Evolutionary conservation across 2,888 invertebrate genomes (phyloP).

Genomic region (Siphonodentalium dalli): DNA sequence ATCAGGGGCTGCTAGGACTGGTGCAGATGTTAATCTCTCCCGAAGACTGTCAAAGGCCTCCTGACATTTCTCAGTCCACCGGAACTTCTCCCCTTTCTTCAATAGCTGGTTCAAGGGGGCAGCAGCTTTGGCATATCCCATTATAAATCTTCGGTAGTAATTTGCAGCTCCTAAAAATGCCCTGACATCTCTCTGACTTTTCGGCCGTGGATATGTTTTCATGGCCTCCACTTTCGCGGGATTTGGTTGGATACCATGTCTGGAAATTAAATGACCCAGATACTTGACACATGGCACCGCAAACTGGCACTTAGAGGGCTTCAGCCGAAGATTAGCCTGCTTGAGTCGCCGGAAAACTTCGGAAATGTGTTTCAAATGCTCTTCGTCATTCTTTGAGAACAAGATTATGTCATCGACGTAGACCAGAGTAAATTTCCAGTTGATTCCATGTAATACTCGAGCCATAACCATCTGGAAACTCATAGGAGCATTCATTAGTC

Average conservation of each 20-base stretch:
- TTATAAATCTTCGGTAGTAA: too few relatives aligned
- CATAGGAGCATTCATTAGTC: conserved; percentile 29
- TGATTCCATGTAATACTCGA: conserved; percentile 21
- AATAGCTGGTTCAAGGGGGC: too few relatives aligned
- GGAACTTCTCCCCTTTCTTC: too few relatives aligned
- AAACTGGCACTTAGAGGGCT: conserved; percentile 31
- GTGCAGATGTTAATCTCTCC: too few relatives aligned
- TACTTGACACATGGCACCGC: conserved; percentile 21
- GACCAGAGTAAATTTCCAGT: conserved; percentile 30
- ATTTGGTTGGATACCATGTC: conserved; percentile 22
- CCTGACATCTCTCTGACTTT: conserved; percentile 11
- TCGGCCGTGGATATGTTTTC: conserved; percentile 14
- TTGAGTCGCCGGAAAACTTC: conserved; percentile 24
- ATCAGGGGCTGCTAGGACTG: too few relatives aligned
- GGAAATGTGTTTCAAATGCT: conserved; percentile 26
- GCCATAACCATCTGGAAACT: conserved; percentile 28
- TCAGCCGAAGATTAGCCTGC: conserved; percentile 26
- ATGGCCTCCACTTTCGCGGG: conserved; percentile 16
- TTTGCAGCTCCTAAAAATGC: too few relatives aligned
- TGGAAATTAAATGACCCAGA: conserved; percentile 24
- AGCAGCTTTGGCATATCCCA: too few relatives aligned
- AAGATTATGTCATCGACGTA: conserved; percentile 36
- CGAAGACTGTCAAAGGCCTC: conserved; percentile 20
- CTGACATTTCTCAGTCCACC: conserved; percentile 21
- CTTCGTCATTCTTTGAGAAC: conserved; percentile 24